phyloP scores from a whole-genome alignment of 35 echinoderm and acorn worm genomes.

The Ptychodera flava region DNA sequence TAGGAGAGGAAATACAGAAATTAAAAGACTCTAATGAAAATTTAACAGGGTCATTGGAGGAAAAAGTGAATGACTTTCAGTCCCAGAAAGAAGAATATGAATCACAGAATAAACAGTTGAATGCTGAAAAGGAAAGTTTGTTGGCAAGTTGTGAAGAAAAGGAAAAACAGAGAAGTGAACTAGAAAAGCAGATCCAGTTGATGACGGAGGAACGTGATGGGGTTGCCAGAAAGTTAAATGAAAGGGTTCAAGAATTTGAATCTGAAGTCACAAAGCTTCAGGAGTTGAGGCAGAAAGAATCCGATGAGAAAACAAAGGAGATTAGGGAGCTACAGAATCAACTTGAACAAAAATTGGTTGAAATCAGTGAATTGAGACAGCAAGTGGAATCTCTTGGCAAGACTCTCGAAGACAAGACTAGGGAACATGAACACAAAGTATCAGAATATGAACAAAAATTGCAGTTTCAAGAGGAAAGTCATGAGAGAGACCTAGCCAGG shows the following conservation, averaged over 20 bases:
- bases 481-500: constrained; percentile 63
- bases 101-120: background rate
- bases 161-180: background rate
- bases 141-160: background rate
- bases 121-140: background rate
- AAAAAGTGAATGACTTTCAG: background rate
- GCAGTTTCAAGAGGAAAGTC: constrained; percentile 83
- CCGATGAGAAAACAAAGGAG: constrained; percentile 44
- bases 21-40: background rate
- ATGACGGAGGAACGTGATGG: background rate
- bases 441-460: constrained; percentile 77
- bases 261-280: constrained; percentile 3
- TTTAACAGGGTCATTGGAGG: background rate
- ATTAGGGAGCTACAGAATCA: constrained; percentile 32
- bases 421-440: constrained; percentile 57
- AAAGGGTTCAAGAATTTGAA: constrained; percentile 54
- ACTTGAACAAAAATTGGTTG: background rate
- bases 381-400: constrained; percentile 19
- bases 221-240: constrained; percentile 21
- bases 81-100: background rate
- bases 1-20: background rate
- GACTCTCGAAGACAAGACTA: constrained; percentile 51
- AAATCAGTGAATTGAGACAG: constrained; percentile 47
- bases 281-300: constrained; percentile 32
- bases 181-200: background rate